These are phyloP conservation scores for Cryptophagus acutangulus DNA, from an alignment of 2,888 invertebrate species.

Conservation along the genomic window DNA sequence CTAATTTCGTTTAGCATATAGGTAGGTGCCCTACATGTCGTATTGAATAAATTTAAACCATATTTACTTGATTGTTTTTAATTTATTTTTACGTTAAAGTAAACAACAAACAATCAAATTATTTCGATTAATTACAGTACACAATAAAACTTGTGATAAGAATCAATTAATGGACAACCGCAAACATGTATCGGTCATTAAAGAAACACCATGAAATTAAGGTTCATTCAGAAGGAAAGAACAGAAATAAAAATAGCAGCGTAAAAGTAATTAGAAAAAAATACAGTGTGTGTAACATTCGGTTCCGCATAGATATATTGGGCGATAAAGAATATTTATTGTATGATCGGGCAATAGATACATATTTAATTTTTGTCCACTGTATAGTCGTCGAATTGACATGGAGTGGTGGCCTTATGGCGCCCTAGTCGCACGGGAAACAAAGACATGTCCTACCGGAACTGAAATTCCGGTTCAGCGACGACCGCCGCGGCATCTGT, in stretches of 20 bases:
- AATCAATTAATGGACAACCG: constrained; percentile 8
- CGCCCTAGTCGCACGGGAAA: constrained; percentile 22
- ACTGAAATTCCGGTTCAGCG: constrained; percentile 47
- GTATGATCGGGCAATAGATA: constrained; percentile 35
- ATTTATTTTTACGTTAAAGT: too few species aligned
- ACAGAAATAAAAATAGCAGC: constrained; percentile 13
- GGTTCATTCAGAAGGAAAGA: constrained; percentile 24
- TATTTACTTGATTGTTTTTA: too few species aligned
- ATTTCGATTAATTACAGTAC: too few species aligned
- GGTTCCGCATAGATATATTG: constrained; percentile 32
- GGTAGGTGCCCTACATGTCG: too few species aligned
- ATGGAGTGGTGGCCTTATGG: constrained; percentile 28
- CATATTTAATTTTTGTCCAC: constrained; percentile 38
- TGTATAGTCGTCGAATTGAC: constrained; percentile 39
- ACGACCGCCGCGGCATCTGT: constrained; percentile 41
- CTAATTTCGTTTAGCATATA: too few species aligned
- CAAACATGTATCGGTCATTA: constrained; percentile 25
- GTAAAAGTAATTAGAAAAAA: constrained; percentile 31
- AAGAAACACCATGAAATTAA: constrained; percentile 26
- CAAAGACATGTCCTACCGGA: constrained; percentile 45
- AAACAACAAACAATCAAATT: not conserved
- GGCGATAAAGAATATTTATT: constrained; percentile 36
- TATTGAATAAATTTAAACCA: too few species aligned
- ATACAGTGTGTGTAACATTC: constrained; percentile 30
- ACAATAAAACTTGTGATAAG: constrained; percentile 11